phyloP scores from a whole-genome alignment of 1,140 invertebrate genomes.

The Lepidurus arcticus region DNA sequence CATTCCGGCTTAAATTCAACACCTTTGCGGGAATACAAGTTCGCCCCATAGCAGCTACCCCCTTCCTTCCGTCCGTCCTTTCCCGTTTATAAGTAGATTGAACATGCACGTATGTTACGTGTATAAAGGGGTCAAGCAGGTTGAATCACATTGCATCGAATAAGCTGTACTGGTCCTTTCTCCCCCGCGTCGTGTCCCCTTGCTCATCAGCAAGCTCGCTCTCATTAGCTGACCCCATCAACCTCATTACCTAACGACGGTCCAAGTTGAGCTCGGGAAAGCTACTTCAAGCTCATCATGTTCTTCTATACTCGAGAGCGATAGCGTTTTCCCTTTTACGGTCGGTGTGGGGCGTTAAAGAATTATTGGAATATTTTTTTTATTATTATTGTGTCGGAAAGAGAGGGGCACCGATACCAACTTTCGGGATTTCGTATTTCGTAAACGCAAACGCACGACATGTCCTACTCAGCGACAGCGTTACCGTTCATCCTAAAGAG shows the following conservation, averaged over 20 bases:
- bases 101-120: conserved; percentile 15
- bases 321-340: too few species aligned
- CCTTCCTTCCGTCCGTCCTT: background rate
- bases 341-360: background rate
- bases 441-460: background rate
- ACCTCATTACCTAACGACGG: conserved; percentile 15
- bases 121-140: conserved; percentile 13
- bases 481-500: background rate
- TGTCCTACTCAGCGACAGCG: background rate
- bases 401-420: background rate
- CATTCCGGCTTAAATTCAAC: conserved; percentile 9
- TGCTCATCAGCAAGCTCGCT: conserved; percentile 18
- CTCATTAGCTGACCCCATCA: conserved; percentile 21
- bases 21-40: conserved; percentile 6
- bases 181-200: conserved; percentile 9
- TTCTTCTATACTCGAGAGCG: background rate
- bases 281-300: background rate
- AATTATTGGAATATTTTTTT: background rate
- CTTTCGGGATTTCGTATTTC: background rate
- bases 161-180: conserved; percentile 1
- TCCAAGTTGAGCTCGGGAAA: background rate
- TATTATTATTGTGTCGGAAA: background rate
- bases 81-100: conserved; percentile 12
- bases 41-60: background rate
- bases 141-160: conserved; percentile 10